Evolutionary conservation across 2,113 vertebrate genomes (phyloP).

Genomic region (Neodon shergylaensis): DNA sequence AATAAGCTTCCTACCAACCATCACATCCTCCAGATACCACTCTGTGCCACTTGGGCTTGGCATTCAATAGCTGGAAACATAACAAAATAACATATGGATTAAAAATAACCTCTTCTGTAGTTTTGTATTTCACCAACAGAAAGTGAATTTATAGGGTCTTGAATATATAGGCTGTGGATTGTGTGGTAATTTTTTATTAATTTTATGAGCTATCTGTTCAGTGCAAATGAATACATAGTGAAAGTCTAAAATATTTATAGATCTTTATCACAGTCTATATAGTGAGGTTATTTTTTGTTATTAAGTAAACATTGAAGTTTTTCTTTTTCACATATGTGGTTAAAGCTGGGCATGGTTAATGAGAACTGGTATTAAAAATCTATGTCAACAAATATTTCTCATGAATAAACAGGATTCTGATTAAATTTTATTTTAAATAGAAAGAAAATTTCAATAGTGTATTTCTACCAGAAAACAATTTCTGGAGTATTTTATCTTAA

Average conservation of each 20-base stretch:
- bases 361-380: not conserved
- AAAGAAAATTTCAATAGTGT: not conserved
- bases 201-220: not conserved
- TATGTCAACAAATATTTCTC: not conserved
- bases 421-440: not conserved
- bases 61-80: not conserved
- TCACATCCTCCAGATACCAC: no score
- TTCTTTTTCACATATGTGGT: not conserved
- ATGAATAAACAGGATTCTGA: not conserved
- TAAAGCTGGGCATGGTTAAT: not conserved
- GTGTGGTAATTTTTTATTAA: not conserved
- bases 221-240: not conserved
- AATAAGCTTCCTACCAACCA: accelerated
- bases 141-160: not conserved
- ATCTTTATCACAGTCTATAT: not conserved
- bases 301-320: not conserved
- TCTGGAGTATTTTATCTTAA: not conserved
- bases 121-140: not conserved
- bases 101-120: not conserved
- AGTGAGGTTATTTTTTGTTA: not conserved
- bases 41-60: not conserved
- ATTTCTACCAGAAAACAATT: not conserved
- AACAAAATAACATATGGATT: not conserved
- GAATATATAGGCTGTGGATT: not conserved
- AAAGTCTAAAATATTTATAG: conserved; percentile 31